These are phyloP conservation scores for Cheilosia scutellata DNA, from an alignment of 2,888 invertebrate species.

Conservation along the genomic window DNA sequence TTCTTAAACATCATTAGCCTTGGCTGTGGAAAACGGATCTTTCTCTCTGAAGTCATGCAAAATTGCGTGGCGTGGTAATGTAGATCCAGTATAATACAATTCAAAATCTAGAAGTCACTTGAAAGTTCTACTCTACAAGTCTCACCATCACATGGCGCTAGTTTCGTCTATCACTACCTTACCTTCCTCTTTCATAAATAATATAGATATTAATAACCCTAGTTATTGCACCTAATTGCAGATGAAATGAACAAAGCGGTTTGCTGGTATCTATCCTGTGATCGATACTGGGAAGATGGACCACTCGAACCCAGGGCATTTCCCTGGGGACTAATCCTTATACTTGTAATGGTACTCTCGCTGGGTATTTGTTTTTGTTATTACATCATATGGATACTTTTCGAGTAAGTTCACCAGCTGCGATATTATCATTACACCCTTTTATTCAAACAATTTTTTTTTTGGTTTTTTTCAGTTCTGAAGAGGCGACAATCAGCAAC, in stretches of 20 bases:
- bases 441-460: neutral
- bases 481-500: constrained; percentile 83
- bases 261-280: constrained; percentile 96
- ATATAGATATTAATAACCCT: too few relatives aligned
- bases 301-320: constrained; percentile 90
- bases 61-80: too few relatives aligned
- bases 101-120: too few relatives aligned
- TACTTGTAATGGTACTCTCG: constrained; percentile 92
- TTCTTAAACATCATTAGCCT: too few relatives aligned
- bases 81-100: too few relatives aligned
- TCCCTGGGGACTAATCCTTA: constrained; percentile 91
- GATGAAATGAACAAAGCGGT: constrained; percentile 95
- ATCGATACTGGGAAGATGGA: constrained; percentile 95
- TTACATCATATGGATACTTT: constrained; percentile 96
- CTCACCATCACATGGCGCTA: too few relatives aligned
- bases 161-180: too few relatives aligned
- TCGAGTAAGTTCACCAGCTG: constrained; percentile 89
- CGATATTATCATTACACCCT: neutral
- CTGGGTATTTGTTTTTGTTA: constrained; percentile 95
- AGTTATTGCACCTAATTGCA: constrained; percentile 80
- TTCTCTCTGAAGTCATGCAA: too few relatives aligned
- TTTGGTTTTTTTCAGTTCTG: constrained; percentile 82
- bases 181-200: too few relatives aligned
- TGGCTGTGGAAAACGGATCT: too few relatives aligned
- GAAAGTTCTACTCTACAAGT: too few relatives aligned